Evolutionary conservation across 2,113 vertebrate species (phyloP), one percentile per base, ranked within the genome.

Genomic region (Psittacula cyanocephala): DNA sequence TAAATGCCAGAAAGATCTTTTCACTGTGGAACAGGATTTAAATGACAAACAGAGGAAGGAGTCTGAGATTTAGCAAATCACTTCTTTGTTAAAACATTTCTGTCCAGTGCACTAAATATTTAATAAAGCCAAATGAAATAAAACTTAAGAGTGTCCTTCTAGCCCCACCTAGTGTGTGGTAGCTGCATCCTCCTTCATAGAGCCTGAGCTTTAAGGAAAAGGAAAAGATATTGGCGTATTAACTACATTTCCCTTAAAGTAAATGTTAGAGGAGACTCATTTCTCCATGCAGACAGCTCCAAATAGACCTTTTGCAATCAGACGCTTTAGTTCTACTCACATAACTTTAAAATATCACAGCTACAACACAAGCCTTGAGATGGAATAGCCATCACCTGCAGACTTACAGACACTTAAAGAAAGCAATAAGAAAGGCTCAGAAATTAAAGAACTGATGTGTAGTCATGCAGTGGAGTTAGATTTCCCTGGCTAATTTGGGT

Each of bases 351-450:
- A 86, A 77, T 29, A 67, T 2, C 53, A 33, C 52, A 60, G 43
- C 13, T 53, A 68, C 25, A 46, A 46, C 5, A 4, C 27, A 82
- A 79, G 15, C 17, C 43, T 75, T 47, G 20, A 69, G 49, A 72
- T 33, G 13, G 52, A 77, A 72, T 2, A 53, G 15, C 3, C 6
- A 81, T 53, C 16, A 63, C 0, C 0, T 2, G 2, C 18, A 52
- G 37, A 86, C 11, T 57, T 77, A 11, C 35, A 91, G 60, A 86
- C 17, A 33, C 7, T 57, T 59, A 25, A 65, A 60, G 55, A 74
- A 72, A 86, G 80, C 17, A 47, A 13, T 67, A 74, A 28, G 20
- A 80, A 88, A 76, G 35, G 37, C 25, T 89, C 46, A 53, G 13
- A 80, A 86, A 86, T 59, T 8, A 12, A 68, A 43, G 13, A 84